Evolutionary conservation across 2,888 invertebrate species (phyloP).

Genomic region (Belgica antarctica): DNA sequence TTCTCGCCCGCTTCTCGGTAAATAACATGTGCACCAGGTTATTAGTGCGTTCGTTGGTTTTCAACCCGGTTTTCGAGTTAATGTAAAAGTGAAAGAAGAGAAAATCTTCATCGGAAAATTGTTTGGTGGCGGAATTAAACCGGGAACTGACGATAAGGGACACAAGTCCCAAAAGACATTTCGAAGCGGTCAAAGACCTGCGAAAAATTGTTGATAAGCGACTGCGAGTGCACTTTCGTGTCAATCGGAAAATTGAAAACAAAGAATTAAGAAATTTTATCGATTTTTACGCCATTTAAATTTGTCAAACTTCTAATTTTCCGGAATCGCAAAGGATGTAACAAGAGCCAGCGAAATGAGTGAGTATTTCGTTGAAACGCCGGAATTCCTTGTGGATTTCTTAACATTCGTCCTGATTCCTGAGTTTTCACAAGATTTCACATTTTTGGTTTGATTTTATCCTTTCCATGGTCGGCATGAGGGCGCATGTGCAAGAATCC

Average conservation of each 20-base stretch:
- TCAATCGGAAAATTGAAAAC: not conserved
- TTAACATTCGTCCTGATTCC: not conserved
- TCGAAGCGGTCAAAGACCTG: not conserved
- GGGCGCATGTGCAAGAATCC: not conserved
- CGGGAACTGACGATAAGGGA: too few species aligned
- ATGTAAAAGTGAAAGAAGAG: slow-evolving; percentile 6
- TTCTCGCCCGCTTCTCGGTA: not conserved
- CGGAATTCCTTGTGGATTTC: not conserved
- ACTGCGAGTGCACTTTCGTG: too few species aligned
- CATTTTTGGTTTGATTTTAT: not conserved
- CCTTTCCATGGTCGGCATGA: not conserved
- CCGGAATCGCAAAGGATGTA: not conserved
- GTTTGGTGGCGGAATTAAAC: too few species aligned
- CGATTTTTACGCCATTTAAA: slow-evolving; percentile 29
- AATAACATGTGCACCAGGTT: slow-evolving; percentile 1
- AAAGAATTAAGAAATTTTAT: slow-evolving; percentile 17
- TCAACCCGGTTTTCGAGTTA: not conserved
- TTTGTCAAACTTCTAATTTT: not conserved
- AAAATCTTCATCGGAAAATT: not conserved
- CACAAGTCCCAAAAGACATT: not conserved
- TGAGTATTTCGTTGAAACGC: too few species aligned
- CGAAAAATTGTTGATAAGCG: not conserved
- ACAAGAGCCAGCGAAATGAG: slow-evolving; percentile 3
- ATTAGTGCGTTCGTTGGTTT: not conserved
- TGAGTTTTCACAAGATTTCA: not conserved